Conservation (phyloP, 53 echinoderm and acorn worm species). For the Actinopyga echinites region DNA sequence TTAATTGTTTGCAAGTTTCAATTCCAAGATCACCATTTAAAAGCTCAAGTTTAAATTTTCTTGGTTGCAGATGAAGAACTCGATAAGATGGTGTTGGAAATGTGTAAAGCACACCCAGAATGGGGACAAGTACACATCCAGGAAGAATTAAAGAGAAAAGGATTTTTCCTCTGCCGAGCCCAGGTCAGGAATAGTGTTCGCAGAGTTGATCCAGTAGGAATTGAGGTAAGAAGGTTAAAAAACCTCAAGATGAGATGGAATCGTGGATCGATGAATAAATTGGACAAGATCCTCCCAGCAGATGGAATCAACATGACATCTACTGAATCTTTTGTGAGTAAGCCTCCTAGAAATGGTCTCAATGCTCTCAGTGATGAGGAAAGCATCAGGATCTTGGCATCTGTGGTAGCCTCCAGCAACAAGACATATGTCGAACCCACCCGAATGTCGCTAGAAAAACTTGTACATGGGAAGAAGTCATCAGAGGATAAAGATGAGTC, state of each 20-base stretch:
- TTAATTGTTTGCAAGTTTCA: too few relatives aligned
- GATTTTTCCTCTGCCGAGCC: not conserved
- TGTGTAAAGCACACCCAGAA: conserved; percentile 22
- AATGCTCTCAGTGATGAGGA: conserved; percentile 23
- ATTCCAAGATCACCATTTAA: too few relatives aligned
- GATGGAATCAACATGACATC: conserved; percentile 42
- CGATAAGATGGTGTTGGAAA: conserved; percentile 9
- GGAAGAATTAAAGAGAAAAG: not conserved
- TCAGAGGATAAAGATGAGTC: too few relatives aligned
- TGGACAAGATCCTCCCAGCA: conserved; percentile 17
- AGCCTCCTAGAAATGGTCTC: conserved; percentile 20
- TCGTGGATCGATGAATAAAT: conserved; percentile 15
- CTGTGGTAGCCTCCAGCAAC: conserved; percentile 7
- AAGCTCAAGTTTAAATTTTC: not conserved
- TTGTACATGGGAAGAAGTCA: too few relatives aligned
- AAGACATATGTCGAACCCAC: not conserved
- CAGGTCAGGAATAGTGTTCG: conserved; percentile 35
- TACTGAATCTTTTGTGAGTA: conserved; percentile 6
- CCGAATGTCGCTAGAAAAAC: too few relatives aligned
- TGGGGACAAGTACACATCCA: conserved; percentile 31
- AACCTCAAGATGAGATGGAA: conserved; percentile 19
- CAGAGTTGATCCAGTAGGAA: conserved; percentile 24
- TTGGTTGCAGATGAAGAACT: conserved; percentile 4
- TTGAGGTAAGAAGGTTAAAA: conserved; percentile 14
- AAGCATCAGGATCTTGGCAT: not conserved